Conservation (phyloP, 1,140 invertebrate genomes). For the Brachionus asplanchnoidis region DNA sequence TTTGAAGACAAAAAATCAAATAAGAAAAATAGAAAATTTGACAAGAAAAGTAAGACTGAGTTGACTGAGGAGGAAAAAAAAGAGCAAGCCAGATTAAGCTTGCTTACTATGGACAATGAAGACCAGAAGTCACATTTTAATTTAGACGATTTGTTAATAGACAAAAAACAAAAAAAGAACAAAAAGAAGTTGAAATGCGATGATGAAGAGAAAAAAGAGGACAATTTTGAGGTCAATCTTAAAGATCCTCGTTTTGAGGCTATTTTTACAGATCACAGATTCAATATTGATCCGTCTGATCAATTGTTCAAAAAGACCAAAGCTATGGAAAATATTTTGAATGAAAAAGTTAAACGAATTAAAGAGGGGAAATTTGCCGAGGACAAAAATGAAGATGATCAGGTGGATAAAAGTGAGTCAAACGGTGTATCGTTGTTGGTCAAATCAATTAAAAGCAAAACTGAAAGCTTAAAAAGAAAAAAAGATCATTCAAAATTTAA, state of each 20-base stretch:
- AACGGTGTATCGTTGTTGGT: background rate
- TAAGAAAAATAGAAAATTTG: background rate
- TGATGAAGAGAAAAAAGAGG: background rate
- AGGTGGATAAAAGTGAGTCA: background rate
- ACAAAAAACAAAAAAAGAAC: constrained; percentile 2
- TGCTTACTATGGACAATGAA: constrained; percentile 32
- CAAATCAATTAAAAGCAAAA: constrained; percentile 19
- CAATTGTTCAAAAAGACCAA: constrained; percentile 27
- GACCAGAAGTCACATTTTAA: constrained; percentile 37
- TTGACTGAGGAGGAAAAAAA: constrained; percentile 31
- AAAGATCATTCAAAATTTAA: background rate
- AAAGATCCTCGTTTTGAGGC: constrained; percentile 30
- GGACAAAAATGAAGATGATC: background rate
- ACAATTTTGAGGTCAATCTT: constrained; percentile 27
- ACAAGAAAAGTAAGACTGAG: background rate
- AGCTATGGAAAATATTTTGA: constrained; percentile 26
- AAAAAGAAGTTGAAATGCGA: background rate
- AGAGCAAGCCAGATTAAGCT: constrained; percentile 17
- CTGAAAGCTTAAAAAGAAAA: constrained; percentile 24
- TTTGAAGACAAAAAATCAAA: background rate
- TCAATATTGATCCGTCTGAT: constrained; percentile 40
- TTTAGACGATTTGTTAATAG: constrained; percentile 18
- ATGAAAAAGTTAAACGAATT: constrained; percentile 35
- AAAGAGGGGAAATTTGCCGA: background rate
- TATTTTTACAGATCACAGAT: constrained; percentile 18